Evolutionary conservation across 2,797 vertebrate genomes (phyloP).

Genomic region (Ctenosaura bakeri): DNA sequence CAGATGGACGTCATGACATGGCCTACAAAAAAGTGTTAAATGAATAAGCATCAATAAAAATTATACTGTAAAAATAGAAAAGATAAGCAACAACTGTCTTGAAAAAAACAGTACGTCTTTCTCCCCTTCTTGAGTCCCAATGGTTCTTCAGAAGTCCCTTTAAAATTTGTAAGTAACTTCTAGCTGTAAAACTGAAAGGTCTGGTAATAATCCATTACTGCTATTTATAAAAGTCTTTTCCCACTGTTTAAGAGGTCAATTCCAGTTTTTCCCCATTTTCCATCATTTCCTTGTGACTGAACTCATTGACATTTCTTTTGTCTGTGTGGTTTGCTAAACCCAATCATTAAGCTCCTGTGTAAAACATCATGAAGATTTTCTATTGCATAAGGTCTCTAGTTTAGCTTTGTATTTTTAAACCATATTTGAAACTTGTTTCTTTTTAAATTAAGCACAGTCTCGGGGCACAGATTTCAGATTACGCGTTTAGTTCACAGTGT

Average conservation of each 20-base stretch:
- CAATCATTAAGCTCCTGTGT: not conserved
- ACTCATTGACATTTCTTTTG: not conserved
- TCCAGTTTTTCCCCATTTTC: constrained; percentile 61
- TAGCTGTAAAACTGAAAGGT: constrained; percentile 62
- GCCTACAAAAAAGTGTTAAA: not conserved
- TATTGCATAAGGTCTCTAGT: not conserved
- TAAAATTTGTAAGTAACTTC: constrained; percentile 28
- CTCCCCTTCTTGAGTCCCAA: not conserved
- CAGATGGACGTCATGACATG: not conserved
- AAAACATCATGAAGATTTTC: not conserved
- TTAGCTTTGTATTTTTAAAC: not conserved
- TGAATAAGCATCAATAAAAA: not conserved
- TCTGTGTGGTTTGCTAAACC: not conserved
- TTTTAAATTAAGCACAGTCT: not conserved
- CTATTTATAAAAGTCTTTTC: not conserved
- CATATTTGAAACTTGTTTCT: not conserved
- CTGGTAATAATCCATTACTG: constrained; percentile 5
- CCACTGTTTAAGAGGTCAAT: not conserved
- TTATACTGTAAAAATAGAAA: not conserved
- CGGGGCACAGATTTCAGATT: not conserved
- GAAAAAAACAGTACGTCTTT: not conserved
- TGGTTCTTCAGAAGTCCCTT: not conserved
- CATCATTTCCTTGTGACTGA: constrained; percentile 53
- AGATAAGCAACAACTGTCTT: not conserved
- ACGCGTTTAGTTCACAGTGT: not conserved